Evolutionary conservation across 2,888 invertebrate species (phyloP).

Genomic region (Eristalis intricaria): DNA sequence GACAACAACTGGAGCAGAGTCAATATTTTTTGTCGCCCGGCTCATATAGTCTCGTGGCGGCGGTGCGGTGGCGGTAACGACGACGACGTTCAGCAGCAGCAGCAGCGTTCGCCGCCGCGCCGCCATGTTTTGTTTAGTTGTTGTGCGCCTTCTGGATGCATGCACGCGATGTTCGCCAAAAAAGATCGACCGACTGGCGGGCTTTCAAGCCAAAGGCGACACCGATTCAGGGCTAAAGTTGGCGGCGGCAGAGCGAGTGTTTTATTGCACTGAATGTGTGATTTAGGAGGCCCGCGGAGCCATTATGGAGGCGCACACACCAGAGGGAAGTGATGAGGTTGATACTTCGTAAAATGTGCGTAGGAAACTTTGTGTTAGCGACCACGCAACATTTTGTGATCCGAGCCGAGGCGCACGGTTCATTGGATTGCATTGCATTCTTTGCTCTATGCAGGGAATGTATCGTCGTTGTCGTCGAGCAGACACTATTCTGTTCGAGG

Average conservation of each 20-base stretch:
- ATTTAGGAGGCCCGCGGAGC: slow-evolving; percentile 47
- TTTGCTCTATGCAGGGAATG: not conserved
- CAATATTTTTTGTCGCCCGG: slow-evolving; percentile 59
- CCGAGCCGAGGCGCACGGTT: not conserved
- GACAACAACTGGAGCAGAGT: slow-evolving; percentile 68
- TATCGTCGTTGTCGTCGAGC: slow-evolving; percentile 5
- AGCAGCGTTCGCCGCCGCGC: not conserved
- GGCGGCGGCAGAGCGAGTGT: slow-evolving; percentile 36
- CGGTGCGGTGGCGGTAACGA: not conserved
- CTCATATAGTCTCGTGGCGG: slow-evolving; percentile 33
- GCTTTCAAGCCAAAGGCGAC: slow-evolving; percentile 3
- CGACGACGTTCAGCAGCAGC: slow-evolving; percentile 5
- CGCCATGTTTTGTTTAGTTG: not conserved
- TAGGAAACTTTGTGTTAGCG: slow-evolving; percentile 63
- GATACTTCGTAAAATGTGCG: slow-evolving; percentile 54
- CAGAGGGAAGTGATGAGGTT: slow-evolving; percentile 58
- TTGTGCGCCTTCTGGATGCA: slow-evolving; percentile 67
- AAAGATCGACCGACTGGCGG: not conserved
- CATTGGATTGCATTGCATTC: not conserved
- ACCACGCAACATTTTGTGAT: slow-evolving; percentile 66
- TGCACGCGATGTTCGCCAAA: slow-evolving; percentile 62
- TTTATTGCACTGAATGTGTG: slow-evolving; percentile 65
- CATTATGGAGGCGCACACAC: slow-evolving; percentile 13
- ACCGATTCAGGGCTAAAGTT: slow-evolving; percentile 65
- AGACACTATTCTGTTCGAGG: not conserved